Percentiles rank a stretch among this genome's conserved stretches.
Conservation (phyloP, 2,888 invertebrate genomes). For the Dasypogon diadema region DNA sequence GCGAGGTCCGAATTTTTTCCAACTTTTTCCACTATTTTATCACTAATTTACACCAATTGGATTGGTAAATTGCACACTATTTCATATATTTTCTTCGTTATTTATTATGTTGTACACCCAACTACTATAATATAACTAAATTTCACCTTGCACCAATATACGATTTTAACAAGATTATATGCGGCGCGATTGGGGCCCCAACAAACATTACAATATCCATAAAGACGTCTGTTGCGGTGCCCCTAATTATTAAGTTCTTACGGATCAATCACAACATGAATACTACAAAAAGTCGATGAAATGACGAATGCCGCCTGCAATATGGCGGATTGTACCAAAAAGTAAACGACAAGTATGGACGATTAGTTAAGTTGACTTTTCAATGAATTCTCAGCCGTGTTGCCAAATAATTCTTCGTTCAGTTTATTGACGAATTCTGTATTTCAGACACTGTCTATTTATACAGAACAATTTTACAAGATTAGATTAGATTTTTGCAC, state of each 20-base stretch:
- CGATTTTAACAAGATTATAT: conserved; percentile 49
- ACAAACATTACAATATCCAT: conserved; percentile 60
- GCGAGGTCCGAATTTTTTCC: conserved; percentile 63
- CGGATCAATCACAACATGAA: conserved; percentile 59
- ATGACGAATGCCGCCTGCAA: conserved; percentile 61
- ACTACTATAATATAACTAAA: conserved; percentile 3
- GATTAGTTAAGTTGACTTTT: conserved; percentile 42
- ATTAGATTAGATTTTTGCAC: too few species aligned
- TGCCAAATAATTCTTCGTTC: conserved; percentile 15
- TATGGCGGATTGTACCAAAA: conserved; percentile 58
- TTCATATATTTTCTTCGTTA: conserved; percentile 14
- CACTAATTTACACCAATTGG: conserved; percentile 31
- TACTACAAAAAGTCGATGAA: conserved; percentile 60
- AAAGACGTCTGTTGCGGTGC: conserved; percentile 60
- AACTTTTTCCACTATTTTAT: conserved; percentile 14
- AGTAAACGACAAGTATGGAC: conserved; percentile 48
- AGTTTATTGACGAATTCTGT: not conserved
- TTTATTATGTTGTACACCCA: conserved; percentile 28
- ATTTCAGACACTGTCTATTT: too few species aligned
- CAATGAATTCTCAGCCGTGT: conserved; percentile 11
- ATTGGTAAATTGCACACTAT: conserved; percentile 30
- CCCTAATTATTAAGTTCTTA: conserved; percentile 56
- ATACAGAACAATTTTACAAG: too few species aligned
- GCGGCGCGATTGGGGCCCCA: conserved; percentile 60
- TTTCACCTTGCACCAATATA: conserved; percentile 52